Evolutionary conservation across 2,888 invertebrate genomes (phyloP).

Genomic region (Pseudolycoriella hygida): DNA sequence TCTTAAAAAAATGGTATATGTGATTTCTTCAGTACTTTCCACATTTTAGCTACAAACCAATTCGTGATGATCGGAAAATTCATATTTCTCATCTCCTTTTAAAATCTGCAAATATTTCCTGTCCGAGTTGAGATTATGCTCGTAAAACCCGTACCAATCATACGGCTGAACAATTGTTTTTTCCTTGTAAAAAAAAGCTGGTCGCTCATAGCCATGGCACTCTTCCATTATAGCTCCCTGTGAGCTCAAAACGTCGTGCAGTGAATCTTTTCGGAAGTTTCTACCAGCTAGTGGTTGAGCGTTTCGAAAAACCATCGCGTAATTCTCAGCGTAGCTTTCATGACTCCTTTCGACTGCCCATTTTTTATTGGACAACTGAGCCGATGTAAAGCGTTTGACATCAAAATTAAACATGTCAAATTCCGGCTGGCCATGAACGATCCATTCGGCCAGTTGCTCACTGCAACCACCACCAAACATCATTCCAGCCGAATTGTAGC

Average conservation of each 20-base stretch:
- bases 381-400: constrained; percentile 62
- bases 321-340: constrained; percentile 80
- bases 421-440: constrained; percentile 62
- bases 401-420: constrained; percentile 77
- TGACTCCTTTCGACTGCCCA: constrained; percentile 75
- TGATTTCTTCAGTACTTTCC: too few relatives aligned
- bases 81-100: constrained; percentile 61
- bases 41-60: constrained; percentile 32
- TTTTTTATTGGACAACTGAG: constrained; percentile 46
- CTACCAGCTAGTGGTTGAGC: constrained; percentile 71
- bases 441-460: constrained; percentile 72
- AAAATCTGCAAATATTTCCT: constrained; percentile 50
- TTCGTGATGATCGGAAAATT: constrained; percentile 62
- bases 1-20: constrained; percentile 32
- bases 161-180: constrained; percentile 44
- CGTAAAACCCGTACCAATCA: constrained; percentile 76
- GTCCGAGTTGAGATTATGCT: constrained; percentile 42
- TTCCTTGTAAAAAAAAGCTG: constrained; percentile 52
- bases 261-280: constrained; percentile 42
- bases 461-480: constrained; percentile 81
- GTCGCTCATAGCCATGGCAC: constrained; percentile 69
- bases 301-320: constrained; percentile 62
- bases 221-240: constrained; percentile 77
- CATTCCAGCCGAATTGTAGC: constrained; percentile 83
- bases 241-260: constrained; percentile 37